Evolutionary conservation across 2,888 invertebrate genomes (phyloP).

Genomic region (Drosophila leonis): DNA sequence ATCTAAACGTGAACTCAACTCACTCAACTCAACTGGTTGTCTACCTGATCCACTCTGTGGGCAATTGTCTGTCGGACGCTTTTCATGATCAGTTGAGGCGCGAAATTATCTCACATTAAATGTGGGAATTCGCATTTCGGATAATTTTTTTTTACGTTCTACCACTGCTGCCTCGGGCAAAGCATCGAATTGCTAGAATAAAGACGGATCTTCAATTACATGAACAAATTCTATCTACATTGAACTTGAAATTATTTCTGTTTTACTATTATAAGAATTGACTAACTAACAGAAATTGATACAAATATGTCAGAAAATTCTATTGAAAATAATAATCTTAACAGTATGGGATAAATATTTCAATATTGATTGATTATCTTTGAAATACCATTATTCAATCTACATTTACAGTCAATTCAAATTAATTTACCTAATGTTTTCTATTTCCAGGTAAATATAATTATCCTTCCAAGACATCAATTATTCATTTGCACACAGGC

Average conservation of each 20-base stretch:
- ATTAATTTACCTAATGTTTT: not conserved
- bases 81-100: constrained; percentile 57
- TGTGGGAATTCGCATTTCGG: constrained; percentile 61
- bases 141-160: constrained; percentile 10
- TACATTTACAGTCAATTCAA: not conserved
- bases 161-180: constrained; percentile 5
- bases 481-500: not conserved
- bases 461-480: constrained; percentile 1
- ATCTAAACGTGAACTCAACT: constrained; percentile 35
- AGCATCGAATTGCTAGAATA: not conserved
- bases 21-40: constrained; percentile 25
- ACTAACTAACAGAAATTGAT: not conserved
- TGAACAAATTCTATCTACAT: constrained; percentile 6
- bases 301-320: too few species aligned
- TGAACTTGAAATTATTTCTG: constrained; percentile 11
- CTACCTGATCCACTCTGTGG: constrained; percentile 43
- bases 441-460: constrained; percentile 60
- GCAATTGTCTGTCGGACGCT: constrained; percentile 44
- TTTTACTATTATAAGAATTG: not conserved
- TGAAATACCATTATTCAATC: not conserved
- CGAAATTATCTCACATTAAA: constrained; percentile 69
- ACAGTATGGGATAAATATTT: too few species aligned
- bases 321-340: too few species aligned
- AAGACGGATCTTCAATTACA: constrained; percentile 35
- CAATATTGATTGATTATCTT: too few species aligned